Conservation (phyloP, 2,888 invertebrate species). For the Caenorhabditis sp. region DNA sequence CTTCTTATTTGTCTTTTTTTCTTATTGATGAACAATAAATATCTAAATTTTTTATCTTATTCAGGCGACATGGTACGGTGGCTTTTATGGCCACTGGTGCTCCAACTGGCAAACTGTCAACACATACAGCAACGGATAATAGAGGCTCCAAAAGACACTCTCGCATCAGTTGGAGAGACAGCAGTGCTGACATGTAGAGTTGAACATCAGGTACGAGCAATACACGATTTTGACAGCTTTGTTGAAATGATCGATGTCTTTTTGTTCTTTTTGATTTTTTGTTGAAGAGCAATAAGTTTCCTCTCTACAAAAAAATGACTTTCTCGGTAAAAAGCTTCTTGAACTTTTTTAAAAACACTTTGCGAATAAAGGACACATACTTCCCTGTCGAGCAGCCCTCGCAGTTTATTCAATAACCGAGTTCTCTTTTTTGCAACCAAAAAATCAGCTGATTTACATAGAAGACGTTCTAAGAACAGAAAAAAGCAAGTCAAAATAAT, state of each 20-base stretch:
- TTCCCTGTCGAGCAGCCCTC: conserved; percentile 20
- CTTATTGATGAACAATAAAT: no score
- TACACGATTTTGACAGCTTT: conserved; percentile 2
- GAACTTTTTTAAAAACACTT: background rate
- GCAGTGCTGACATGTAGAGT: conserved; percentile 77
- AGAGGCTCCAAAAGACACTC: conserved; percentile 73
- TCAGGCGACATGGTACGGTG: conserved; percentile 55
- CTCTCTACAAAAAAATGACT: background rate
- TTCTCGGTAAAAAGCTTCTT: background rate
- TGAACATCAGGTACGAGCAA: conserved; percentile 76
- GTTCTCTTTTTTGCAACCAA: conserved; percentile 13
- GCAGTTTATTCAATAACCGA: conserved; percentile 13
- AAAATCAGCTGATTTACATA: conserved; percentile 36
- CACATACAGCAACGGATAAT: conserved; percentile 70
- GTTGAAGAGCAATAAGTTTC: no score
- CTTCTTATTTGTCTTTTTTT: background rate
- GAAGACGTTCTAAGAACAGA: conserved; percentile 13
- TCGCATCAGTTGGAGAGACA: conserved; percentile 72
- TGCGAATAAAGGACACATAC: conserved; percentile 20
- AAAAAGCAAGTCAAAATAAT: no score
- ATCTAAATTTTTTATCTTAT: background rate
- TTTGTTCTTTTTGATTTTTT: background rate
- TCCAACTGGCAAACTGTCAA: conserved; percentile 52
- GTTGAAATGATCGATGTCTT: conserved; percentile 25
- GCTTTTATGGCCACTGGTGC: conserved; percentile 57